phyloP scores from a whole-genome alignment of 2,797 vertebrate genomes.

The Cirrhinus molitorella region DNA sequence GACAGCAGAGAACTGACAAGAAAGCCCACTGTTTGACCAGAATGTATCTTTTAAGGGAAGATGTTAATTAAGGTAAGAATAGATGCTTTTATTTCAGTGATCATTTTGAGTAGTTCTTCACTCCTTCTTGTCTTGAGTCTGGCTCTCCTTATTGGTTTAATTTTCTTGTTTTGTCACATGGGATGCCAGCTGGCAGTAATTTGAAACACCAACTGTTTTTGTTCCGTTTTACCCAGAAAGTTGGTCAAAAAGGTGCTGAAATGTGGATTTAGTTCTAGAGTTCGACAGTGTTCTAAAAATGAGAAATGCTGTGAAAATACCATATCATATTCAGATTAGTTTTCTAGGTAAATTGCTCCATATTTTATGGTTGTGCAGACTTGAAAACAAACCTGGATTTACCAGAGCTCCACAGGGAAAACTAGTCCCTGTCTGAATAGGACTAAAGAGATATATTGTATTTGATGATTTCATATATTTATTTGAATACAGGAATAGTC shows the following conservation, averaged over 20 bases:
- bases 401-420: background rate
- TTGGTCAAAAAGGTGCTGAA: background rate
- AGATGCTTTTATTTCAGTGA: background rate
- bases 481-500: background rate
- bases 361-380: background rate
- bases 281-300: background rate
- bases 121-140: background rate
- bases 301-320: background rate
- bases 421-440: background rate
- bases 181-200: slow-evolving; percentile 17
- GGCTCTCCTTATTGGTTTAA: background rate
- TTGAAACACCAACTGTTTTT: background rate
- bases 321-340: background rate
- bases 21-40: too few species aligned
- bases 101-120: background rate
- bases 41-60: background rate
- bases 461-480: background rate
- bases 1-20: background rate
- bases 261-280: background rate
- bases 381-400: background rate
- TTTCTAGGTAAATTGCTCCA: background rate
- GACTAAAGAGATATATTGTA: background rate
- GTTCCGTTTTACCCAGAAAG: background rate
- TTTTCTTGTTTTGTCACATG: background rate
- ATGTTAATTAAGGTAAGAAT: background rate